Base-by-base conservation (phyloP, 2,797 vertebrate species). In the Lithobates pipiens region DNA sequence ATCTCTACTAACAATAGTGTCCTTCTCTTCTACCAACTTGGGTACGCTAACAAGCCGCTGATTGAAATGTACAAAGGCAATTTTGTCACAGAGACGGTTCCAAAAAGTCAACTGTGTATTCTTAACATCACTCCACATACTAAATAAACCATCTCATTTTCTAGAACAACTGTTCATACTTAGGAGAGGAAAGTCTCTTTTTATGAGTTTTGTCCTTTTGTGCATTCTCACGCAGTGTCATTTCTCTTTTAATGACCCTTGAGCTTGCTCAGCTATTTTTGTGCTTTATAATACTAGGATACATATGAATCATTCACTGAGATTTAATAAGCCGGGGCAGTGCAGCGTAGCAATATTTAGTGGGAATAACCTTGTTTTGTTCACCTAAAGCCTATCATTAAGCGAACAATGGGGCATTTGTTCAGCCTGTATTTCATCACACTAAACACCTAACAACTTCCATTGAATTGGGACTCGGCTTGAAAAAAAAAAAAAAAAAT, bases 281-380 rank as follows among this genome's bases (percentile, higher is more conserved):
- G 63, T 68, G 81, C 65, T 77, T 77, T 82, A 82, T 76, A 76
- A 75, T 75, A 82, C 75, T 25, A 29, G 65, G 85, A 83, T 73
- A 86, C 80, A 78, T 82, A 86, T 86, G 85, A 86, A 86, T 86
- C 85, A 83, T 86, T 86, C 85, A 86, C 80, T 83, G 82, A 73
- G 85, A 86, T 78, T 86, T 86, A 86, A 83, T 86, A 86, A 86
- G 71, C 85, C 82, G 57, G 85, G 70, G 74, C 85, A 86, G 57
- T n/a, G 85, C 74, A 77, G 85, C 85, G 83, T 82, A 86, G 85
- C 80, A 83, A 86, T 82, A 86, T 86, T 86, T 83, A 83, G 80
- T 67, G 68, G 85, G 57, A 86, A 86, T 86, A 86, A 86, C 85
- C 80, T 86, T 86, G 85, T 86, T 83, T 86, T 78, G 80, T 86